Base-by-base conservation (phyloP, 2,797 vertebrate genomes). In the Alectoris magna region DNA sequence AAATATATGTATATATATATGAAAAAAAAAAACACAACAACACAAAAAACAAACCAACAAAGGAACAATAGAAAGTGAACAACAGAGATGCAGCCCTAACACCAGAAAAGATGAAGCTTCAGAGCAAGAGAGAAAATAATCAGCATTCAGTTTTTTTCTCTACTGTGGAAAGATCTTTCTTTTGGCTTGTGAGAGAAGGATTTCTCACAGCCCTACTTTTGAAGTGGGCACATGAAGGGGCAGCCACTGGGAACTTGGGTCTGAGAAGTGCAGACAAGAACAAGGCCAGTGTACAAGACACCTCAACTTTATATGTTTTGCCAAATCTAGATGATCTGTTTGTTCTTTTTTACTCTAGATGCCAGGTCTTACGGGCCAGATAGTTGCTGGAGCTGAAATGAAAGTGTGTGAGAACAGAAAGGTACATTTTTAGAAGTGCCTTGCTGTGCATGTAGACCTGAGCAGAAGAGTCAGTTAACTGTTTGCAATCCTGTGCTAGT, bases 401-500 rank as follows among this genome's bases (percentile, higher is more conserved):
- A 53, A 31, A 63, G 24, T 24, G 14, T 22, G 18, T 2, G 6
- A 64, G 22, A 41, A 14, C 2, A 68, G 14, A 41, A 63, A 63
- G 41, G 41, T 43, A 19, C 18, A 6, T 44, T 75, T 72, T 76
- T 11, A 7, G 36, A 87, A 67, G 16, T 48, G 6, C 24, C 12
- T 80, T 72, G 23, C n/a, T 66, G 9, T 74, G 18, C 23, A 43
- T 71, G 10, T 56, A 39, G 29, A 83, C 19, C 34, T 84, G 59
- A 82, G 43, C 67, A 67, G 36, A 70, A 86, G 53, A 79, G 64
- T 41, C 63, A 69, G 41, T 49, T 58, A 84, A 46, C 26, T 63
- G 59, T 93, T 87, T 91, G 77, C 59, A 91, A 23, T 24, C 27
- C 64, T 69, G 49, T 66, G 75, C n/a, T 53, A 44, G 69, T 49